Evolutionary conservation across 2,888 invertebrate species (phyloP), one percentile per base, ranked within the genome.

Genomic region (Chrysolina americana): DNA sequence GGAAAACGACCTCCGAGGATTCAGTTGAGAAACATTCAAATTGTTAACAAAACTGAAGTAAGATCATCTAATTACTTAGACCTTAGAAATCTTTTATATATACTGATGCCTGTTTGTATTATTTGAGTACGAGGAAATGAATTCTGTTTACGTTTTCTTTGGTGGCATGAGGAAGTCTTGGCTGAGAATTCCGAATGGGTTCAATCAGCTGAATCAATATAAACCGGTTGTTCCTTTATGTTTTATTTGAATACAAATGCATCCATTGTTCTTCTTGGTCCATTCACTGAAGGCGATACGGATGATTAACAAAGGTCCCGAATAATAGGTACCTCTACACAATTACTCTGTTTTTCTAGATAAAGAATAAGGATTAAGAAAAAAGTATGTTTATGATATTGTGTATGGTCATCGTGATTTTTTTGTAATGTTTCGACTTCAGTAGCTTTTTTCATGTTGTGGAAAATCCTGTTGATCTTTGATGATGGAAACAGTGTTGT

Each of bases 21-120:
- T 69, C 78, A 80, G 48, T 71, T 83, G 65, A 79, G 81, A 68
- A 81, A 79, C 73, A 77, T 83, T 64, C 79, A 81, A 65, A 78
- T 81, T 66, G 68, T 81, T 44, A 36, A 59, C 28, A 78, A 75
- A 41, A 70, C 65, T 71, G 75, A 81, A 75, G 81, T 80, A 78
- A 80, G 81, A 74, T 72, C 17, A 41, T 59, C 64, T 36, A 11
- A 64, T 23, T 65, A 47, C n/a, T n/a, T 48, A 48, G 8, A 65
- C 28, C 47, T 48, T 47, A 28, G n/a, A 10, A 28, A 23, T 19
- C 28, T 47, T 65, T 21, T n/a, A 41, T 36, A 15, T 28, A 63
- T 63, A 19, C 23, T 8, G 0, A 41, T 41, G 2, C 47, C 2
- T n/a, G 3, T n/a, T 47, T 47, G 47, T 17, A 23, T 23, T 59